Conservation (phyloP, 2,888 invertebrate genomes). For the Temnothorax ravouxi region DNA sequence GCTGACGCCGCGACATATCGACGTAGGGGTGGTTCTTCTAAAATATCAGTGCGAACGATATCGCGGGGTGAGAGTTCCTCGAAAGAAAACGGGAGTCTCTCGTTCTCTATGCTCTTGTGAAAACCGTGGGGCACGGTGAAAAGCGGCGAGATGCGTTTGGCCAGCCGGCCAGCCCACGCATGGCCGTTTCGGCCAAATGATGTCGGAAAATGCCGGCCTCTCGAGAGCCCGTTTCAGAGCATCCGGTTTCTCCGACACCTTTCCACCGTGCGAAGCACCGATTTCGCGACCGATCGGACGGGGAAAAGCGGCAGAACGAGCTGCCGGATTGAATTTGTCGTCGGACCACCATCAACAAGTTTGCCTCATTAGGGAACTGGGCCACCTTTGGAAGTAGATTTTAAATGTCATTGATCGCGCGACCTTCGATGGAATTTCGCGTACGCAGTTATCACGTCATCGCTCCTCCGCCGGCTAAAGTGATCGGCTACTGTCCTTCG, state of each 20-base stretch:
- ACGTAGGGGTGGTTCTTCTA: neutral
- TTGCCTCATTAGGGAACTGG: constrained; percentile 43
- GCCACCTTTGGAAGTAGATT: constrained; percentile 32
- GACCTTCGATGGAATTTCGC: constrained; percentile 53
- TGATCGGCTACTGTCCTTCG: constrained; percentile 12
- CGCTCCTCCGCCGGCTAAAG: constrained; percentile 5
- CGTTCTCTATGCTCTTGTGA: neutral
- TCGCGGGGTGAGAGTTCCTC: neutral
- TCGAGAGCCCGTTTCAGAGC: constrained; percentile 61
- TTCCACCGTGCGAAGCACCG: constrained; percentile 42
- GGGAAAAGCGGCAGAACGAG: constrained; percentile 1
- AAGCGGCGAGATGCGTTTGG: constrained; percentile 62
- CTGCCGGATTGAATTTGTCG: neutral
- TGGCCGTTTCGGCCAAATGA: constrained; percentile 76
- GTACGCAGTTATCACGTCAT: constrained; percentile 19
- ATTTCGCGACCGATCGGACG: neutral
- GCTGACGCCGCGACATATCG: constrained; percentile 36
- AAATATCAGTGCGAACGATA: neutral
- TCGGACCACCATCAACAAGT: constrained; percentile 39
- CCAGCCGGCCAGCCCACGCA: constrained; percentile 74
- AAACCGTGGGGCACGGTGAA: constrained; percentile 35
- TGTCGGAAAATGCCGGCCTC: constrained; percentile 77
- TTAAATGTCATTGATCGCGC: constrained; percentile 54
- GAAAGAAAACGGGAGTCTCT: neutral
- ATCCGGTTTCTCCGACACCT: constrained; percentile 58